Evolutionary conservation across 2,888 invertebrate species (phyloP).

Genomic region (Lissonota sp.): DNA sequence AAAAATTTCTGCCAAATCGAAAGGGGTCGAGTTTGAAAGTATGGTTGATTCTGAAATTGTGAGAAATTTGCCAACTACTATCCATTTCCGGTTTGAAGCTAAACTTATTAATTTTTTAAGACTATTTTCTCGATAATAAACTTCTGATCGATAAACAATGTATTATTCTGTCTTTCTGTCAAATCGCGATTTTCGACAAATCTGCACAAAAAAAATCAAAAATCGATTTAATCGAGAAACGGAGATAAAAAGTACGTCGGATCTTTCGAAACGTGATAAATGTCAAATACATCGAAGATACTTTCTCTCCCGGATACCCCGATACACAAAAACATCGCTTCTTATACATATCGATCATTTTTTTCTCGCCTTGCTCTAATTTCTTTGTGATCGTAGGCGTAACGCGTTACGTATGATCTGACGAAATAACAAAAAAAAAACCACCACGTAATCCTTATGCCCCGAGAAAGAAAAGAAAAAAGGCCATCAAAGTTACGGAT

Average conservation of each 20-base stretch:
- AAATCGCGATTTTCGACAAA: too few species aligned
- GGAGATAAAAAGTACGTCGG: neutral
- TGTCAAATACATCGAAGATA: neutral
- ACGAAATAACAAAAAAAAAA: neutral
- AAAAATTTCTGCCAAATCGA: too few species aligned
- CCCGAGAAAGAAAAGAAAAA: neutral
- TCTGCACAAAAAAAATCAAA: too few species aligned
- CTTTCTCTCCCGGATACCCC: neutral
- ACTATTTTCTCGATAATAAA: too few species aligned
- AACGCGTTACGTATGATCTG: slow-evolving; percentile 6
- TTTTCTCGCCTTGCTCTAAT: slow-evolving; percentile 29
- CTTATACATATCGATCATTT: slow-evolving; percentile 2
- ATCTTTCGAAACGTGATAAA: slow-evolving; percentile 3
- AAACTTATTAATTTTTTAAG: too few species aligned
- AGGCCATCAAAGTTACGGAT: neutral
- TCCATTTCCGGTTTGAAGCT: too few species aligned
- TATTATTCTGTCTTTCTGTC: too few species aligned
- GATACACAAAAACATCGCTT: neutral
- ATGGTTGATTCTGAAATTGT: too few species aligned
- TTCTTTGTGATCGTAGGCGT: slow-evolving; percentile 26
- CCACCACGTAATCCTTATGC: slow-evolving; percentile 11
- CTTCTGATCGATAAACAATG: too few species aligned
- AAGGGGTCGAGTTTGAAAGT: too few species aligned
- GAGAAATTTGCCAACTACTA: too few species aligned
- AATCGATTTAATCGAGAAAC: too few species aligned